Percentiles rank a stretch among this genome's conserved stretches.
Conservation (phyloP, 2,888 invertebrate species). For the Ametastegia equiseti region DNA sequence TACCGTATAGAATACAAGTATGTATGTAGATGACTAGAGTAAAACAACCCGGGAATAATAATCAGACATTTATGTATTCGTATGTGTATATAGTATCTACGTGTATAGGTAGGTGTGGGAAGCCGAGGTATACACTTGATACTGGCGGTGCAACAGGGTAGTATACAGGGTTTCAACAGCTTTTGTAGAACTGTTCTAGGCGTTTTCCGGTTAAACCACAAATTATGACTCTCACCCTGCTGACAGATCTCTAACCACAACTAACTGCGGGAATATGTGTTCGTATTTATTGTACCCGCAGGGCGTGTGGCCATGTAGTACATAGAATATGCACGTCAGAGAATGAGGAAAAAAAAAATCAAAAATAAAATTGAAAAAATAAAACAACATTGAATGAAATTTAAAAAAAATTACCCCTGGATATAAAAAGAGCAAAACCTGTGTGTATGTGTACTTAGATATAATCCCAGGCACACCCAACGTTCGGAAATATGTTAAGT, state of each 20-base stretch:
- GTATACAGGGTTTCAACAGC: constrained; percentile 27
- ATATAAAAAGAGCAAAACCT: not conserved
- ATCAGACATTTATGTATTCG: not conserved
- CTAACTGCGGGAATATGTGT: not conserved
- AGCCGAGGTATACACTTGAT: not conserved
- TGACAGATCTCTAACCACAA: constrained; percentile 29
- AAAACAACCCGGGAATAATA: not conserved
- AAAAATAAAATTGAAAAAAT: too few relatives aligned
- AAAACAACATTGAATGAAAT: too few relatives aligned
- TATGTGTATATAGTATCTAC: not conserved
- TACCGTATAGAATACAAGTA: too few relatives aligned
- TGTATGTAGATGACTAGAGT: too few relatives aligned
- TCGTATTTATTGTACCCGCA: not conserved
- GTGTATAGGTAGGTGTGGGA: too few relatives aligned
- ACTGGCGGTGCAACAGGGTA: constrained; percentile 24
- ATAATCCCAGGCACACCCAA: not conserved
- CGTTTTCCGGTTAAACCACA: constrained; percentile 32
- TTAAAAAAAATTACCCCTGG: not conserved
- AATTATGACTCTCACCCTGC: constrained; percentile 35
- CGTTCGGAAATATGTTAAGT: not conserved
- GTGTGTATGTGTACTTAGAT: too few relatives aligned
- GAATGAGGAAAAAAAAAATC: too few relatives aligned
- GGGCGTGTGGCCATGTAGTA: not conserved
- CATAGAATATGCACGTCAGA: not conserved
- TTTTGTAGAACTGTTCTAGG: constrained; percentile 27